Conservation (phyloP, 2,797 vertebrate species). For the Sebastes taczanowskii region DNA sequence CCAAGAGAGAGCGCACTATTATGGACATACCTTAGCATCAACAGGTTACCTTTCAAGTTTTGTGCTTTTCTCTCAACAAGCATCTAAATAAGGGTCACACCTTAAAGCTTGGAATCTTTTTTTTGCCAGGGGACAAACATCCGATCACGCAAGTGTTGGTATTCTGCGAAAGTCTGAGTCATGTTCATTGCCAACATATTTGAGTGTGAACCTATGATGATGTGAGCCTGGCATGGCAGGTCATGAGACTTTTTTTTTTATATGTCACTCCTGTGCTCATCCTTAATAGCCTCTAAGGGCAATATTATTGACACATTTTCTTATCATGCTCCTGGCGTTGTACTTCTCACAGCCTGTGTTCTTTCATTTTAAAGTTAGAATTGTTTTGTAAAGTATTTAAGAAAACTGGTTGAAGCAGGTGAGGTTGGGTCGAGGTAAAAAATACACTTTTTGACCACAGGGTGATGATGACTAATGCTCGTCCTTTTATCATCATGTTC, state of each 20-base stretch:
- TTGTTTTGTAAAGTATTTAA: not conserved
- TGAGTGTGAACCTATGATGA: not conserved
- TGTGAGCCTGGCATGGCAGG: not conserved
- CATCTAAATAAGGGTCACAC: accelerated
- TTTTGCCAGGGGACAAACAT: not conserved
- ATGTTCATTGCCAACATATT: not conserved
- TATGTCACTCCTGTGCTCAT: not conserved
- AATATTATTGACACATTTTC: too few species aligned
- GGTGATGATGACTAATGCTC: not conserved
- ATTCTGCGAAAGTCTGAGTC: too few species aligned
- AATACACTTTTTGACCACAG: not conserved
- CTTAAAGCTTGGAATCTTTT: not conserved
- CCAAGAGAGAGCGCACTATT: not conserved
- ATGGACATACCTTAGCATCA: not conserved
- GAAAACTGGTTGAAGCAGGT: not conserved
- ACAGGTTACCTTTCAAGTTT: not conserved
- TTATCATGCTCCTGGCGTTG: not conserved
- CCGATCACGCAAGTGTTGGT: accelerated
- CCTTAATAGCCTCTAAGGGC: not conserved
- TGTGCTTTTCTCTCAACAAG: not conserved
- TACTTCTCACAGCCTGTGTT: not conserved
- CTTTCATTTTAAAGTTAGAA: not conserved
- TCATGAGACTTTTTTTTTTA: not conserved
- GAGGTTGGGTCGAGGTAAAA: not conserved
- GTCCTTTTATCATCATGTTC: not conserved